Percentiles rank a stretch among this genome's conserved stretches.
Evolutionary conservation across 2,797 vertebrate genomes (phyloP).

Genomic region (Sitta carolinensis): DNA sequence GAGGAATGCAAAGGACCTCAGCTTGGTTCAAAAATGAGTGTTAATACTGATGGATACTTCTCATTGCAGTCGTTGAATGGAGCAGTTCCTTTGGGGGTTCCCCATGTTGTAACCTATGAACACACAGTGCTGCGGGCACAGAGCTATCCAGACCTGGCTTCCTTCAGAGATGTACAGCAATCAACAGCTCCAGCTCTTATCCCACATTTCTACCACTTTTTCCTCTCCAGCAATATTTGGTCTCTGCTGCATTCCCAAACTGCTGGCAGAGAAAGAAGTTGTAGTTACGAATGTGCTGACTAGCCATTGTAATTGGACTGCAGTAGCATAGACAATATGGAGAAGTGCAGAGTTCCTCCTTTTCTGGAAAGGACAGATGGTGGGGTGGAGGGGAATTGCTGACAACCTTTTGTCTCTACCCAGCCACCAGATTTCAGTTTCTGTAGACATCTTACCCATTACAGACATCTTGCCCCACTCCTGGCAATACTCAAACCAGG

Average conservation of each 20-base stretch:
- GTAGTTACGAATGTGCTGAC: neutral
- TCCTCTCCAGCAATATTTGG: neutral
- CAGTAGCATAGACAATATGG: neutral
- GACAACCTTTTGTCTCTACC: neutral
- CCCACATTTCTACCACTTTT: neutral
- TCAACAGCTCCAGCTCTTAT: neutral
- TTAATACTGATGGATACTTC: neutral
- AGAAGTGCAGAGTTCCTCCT: neutral
- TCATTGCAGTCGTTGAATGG: neutral
- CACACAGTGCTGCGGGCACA: neutral
- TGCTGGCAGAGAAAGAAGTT: neutral
- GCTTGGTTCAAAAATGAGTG: neutral
- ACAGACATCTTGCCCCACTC: neutral
- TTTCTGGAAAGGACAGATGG: neutral
- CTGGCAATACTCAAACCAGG: neutral
- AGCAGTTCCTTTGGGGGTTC: neutral
- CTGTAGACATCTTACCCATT: neutral
- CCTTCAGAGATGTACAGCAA: neutral
- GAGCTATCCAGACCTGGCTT: neutral
- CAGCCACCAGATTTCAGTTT: neutral
- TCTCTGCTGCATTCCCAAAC: neutral
- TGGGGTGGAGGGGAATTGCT: neutral
- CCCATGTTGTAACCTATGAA: neutral
- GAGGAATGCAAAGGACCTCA: neutral
- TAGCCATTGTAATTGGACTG: fast-evolving